These are phyloP conservation scores for Melikaiella ostensackeni DNA, from an alignment of 2,888 invertebrate species.

Conservation along the genomic window DNA sequence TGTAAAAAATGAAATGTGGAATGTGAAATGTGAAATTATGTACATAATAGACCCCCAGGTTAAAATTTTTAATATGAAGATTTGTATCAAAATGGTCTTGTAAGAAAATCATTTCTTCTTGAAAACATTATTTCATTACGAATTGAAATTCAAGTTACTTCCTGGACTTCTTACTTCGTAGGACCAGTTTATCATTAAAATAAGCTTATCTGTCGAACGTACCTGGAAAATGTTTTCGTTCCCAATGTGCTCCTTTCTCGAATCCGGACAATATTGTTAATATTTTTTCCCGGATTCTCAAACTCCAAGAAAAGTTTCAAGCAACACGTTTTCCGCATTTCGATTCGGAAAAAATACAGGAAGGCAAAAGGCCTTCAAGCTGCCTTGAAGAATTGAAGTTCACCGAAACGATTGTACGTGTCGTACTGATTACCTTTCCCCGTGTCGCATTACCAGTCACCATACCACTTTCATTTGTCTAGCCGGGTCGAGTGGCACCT, in stretches of 20 bases:
- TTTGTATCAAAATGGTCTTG: no score
- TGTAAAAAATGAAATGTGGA: no score
- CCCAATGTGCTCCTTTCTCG: neutral
- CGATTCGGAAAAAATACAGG: conserved; percentile 1
- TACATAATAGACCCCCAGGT: no score
- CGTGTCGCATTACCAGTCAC: neutral
- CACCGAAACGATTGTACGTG: neutral
- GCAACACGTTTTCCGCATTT: conserved; percentile 10
- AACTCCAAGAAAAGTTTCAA: neutral
- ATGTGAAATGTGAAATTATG: no score
- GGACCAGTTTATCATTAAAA: neutral
- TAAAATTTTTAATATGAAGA: no score
- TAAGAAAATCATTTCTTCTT: neutral
- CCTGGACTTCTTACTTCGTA: neutral
- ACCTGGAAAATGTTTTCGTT: neutral
- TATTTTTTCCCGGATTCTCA: neutral
- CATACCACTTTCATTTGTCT: conserved; percentile 45
- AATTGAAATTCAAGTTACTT: neutral
- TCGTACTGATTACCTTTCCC: neutral
- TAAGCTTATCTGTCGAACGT: neutral
- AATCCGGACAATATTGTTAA: neutral
- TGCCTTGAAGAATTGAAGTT: conserved; percentile 32
- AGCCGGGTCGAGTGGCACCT: conserved; percentile 43
- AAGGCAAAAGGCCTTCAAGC: conserved; percentile 17
- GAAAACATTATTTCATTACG: neutral